A percentile compares a stretch with the other conserved stretches of the same genome.
These are phyloP conservation scores for Poeciliopsis turrubarensis DNA, from an alignment of 2,113 vertebrate genomes.

Conservation along the genomic window DNA sequence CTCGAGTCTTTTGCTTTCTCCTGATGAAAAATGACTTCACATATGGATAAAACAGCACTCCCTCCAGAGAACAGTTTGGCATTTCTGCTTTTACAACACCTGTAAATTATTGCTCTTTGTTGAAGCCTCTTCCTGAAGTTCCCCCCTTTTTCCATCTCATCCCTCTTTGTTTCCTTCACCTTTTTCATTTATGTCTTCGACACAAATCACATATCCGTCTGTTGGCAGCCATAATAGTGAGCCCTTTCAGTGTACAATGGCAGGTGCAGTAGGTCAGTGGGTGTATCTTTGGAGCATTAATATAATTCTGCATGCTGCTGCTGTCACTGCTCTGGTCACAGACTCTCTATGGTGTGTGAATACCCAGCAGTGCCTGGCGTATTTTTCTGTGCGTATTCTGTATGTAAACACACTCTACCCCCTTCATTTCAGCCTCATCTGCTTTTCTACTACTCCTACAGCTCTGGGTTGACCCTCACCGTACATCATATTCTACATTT, in stretches of 20 bases:
- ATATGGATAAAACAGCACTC: constrained; percentile 51
- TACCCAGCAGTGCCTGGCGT: constrained; percentile 19
- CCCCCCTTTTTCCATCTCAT: constrained; percentile 5
- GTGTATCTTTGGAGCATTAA: constrained; percentile 34
- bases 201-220: constrained; percentile 34
- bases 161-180: constrained; percentile 42
- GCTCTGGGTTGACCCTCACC: constrained; percentile 57
- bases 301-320: constrained; percentile 25
- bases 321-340: constrained; percentile 30
- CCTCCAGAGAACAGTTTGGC: constrained; percentile 61
- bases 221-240: constrained; percentile 18
- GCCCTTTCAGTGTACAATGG: constrained; percentile 1
- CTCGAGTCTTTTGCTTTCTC: constrained; percentile 51
- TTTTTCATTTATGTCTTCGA: constrained; percentile 22
- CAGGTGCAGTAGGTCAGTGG: background rate
- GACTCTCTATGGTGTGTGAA: constrained; percentile 25
- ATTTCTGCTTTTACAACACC: constrained; percentile 66
- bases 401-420: constrained; percentile 36
- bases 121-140: constrained; percentile 9
- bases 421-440: constrained; percentile 50
- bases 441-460: constrained; percentile 30
- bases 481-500: constrained; percentile 72
- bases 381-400: constrained; percentile 4
- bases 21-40: constrained; percentile 61
- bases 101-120: constrained; percentile 58